phyloP scores from a whole-genome alignment of 2,797 vertebrate genomes.

The Huso huso region DNA sequence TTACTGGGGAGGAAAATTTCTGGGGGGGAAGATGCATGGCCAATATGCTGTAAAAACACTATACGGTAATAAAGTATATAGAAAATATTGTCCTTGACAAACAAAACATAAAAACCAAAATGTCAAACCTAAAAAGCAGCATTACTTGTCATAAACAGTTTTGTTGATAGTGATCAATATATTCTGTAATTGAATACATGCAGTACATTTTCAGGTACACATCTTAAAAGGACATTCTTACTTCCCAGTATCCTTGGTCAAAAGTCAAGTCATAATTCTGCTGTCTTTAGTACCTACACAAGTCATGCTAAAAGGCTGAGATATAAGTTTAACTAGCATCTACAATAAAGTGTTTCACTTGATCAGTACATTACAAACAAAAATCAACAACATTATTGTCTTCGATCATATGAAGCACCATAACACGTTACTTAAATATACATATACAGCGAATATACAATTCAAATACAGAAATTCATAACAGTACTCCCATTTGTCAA shows the following conservation, averaged over 20 bases:
- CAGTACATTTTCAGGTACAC: conserved; percentile 9
- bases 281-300: conserved; percentile 11
- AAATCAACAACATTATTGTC: conserved; percentile 1
- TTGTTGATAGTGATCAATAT: background rate
- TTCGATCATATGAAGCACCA: conserved; percentile 6
- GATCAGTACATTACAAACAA: conserved; percentile 3
- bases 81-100: no score
- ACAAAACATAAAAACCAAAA: no score
- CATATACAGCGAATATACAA: background rate
- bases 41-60: no score
- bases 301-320: background rate
- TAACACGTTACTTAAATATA: background rate
- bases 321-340: conserved; percentile 1
- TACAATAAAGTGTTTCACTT: conserved; percentile 9
- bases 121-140: no score
- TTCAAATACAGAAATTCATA: background rate
- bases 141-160: no score
- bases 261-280: conserved; percentile 9
- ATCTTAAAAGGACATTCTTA: background rate
- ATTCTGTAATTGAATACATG: background rate
- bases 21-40: no score
- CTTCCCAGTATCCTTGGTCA: conserved; percentile 11
- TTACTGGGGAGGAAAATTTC: no score
- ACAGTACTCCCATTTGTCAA: background rate
- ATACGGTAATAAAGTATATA: no score